Percentiles rank a stretch among this genome's conserved stretches.
Evolutionary conservation across 2,113 vertebrate species (phyloP).

Genomic region (Elachura formosa): DNA sequence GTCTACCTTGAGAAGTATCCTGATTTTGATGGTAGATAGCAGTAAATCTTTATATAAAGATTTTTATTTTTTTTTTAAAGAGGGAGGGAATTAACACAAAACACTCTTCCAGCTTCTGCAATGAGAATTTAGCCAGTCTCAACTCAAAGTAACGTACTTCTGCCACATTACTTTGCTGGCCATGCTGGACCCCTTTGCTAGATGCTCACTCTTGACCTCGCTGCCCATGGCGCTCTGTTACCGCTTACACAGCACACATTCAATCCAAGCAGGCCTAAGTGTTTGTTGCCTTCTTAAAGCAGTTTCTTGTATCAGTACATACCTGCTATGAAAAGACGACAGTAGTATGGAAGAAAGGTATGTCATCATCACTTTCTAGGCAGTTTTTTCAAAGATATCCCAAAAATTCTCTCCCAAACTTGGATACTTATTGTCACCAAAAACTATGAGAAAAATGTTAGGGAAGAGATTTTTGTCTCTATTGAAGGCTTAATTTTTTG

Average conservation of each 20-base stretch:
- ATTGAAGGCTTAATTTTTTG: not conserved
- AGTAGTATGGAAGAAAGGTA: not conserved
- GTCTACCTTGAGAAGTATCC: not conserved
- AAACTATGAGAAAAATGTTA: not conserved
- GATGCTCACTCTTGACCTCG: not conserved
- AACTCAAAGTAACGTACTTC: not conserved
- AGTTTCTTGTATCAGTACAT: not conserved
- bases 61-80: no score
- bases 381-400: not conserved
- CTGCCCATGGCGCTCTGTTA: rapidly evolving
- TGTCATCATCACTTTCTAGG: not conserved
- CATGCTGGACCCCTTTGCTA: not conserved
- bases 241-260: rapidly evolving
- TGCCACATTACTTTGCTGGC: rapidly evolving
- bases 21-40: not conserved
- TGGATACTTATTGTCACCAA: not conserved
- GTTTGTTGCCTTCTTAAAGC: not conserved
- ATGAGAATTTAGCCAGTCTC: not conserved
- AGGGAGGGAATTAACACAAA: not conserved
- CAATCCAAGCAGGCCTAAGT: not conserved
- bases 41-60: not conserved
- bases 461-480: not conserved
- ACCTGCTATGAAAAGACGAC: not conserved
- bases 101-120: not conserved
- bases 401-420: not conserved